Evolutionary conservation across 2,888 invertebrate genomes (phyloP).

Genomic region (Linnaemya tessellans): DNA sequence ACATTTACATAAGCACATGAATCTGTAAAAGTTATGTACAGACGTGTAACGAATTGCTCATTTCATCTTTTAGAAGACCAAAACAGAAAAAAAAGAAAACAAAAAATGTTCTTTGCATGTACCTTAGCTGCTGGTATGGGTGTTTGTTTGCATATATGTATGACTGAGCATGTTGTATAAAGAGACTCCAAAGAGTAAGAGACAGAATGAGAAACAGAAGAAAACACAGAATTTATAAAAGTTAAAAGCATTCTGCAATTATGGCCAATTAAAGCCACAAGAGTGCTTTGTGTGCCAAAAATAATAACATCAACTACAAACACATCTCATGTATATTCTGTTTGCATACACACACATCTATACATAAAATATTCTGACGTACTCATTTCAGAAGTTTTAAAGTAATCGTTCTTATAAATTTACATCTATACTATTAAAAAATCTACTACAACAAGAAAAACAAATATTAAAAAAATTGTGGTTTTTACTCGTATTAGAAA

Average conservation of each 20-base stretch:
- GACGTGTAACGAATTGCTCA: constrained; percentile 29
- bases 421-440: constrained; percentile 12
- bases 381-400: constrained; percentile 23
- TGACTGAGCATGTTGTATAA: neutral
- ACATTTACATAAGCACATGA: neutral
- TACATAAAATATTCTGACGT: neutral
- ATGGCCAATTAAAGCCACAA: constrained; percentile 72
- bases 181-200: neutral
- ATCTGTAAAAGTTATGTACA: neutral
- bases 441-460: constrained; percentile 4
- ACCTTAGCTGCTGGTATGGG: neutral
- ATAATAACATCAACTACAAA: constrained; percentile 38
- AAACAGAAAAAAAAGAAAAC: neutral
- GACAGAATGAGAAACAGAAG: constrained; percentile 7
- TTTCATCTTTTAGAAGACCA: neutral
- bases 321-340: neutral
- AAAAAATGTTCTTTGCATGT: neutral
- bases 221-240: constrained; percentile 61
- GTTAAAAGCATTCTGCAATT: constrained; percentile 72
- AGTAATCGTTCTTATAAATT: constrained; percentile 56
- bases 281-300: constrained; percentile 65
- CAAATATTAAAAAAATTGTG: constrained; percentile 48
- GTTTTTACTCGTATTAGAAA: constrained; percentile 11
- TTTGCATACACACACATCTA: neutral
- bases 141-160: neutral